phyloP scores from a whole-genome alignment of 2,888 invertebrate genomes.

The Gisinianus flammeolus region DNA sequence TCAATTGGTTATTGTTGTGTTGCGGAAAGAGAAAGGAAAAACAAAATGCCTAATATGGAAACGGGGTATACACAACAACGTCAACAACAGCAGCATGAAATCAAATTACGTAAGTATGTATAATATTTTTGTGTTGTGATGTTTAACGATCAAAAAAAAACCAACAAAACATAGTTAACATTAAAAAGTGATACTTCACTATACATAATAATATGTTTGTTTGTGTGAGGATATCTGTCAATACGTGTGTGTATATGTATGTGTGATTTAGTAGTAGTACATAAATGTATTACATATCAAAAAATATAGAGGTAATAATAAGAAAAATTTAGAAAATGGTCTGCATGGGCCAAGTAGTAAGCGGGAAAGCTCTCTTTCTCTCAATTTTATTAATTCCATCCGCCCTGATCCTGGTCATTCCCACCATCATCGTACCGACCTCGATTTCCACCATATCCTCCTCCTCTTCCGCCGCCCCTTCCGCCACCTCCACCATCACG shows the following conservation, averaged over 20 bases:
- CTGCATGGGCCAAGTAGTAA: conserved; percentile 41
- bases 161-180: no score
- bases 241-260: not conserved
- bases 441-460: conserved; percentile 62
- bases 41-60: conserved; percentile 2
- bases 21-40: not conserved
- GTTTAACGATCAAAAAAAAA: not conserved
- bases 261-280: not conserved
- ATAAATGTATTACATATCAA: not conserved
- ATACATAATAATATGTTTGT: not conserved
- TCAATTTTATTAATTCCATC: conserved; percentile 44
- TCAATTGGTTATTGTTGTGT: not conserved
- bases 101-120: conserved; percentile 1
- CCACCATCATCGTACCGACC: conserved; percentile 63
- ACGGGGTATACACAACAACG: conserved; percentile 14
- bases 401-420: conserved; percentile 49
- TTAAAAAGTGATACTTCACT: not conserved
- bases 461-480: conserved; percentile 60
- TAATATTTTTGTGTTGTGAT: not conserved
- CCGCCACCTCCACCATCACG: conserved; percentile 63
- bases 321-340: conserved; percentile 29
- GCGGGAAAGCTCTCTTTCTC: conserved; percentile 39
- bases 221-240: not conserved
- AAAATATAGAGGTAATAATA: not conserved
- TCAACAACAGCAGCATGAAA: conserved; percentile 17